Evolutionary conservation across 2,113 vertebrate species (phyloP).

Genomic region (Hassar affinis): DNA sequence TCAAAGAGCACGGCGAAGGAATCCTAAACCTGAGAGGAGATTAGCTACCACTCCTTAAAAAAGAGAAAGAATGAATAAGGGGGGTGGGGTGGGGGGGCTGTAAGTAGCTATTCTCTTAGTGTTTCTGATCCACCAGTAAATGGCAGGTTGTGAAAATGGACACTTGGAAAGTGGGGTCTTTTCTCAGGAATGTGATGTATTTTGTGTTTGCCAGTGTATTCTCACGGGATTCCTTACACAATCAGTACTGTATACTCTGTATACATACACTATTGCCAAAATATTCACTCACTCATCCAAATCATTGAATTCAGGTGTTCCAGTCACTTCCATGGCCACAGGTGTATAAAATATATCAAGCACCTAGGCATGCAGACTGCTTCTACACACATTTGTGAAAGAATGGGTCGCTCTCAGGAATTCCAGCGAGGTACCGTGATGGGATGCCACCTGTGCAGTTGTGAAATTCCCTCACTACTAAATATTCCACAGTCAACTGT

Average conservation of each 20-base stretch:
- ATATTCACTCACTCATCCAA: too few relatives aligned
- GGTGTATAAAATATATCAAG: too few relatives aligned
- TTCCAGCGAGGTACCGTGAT: too few relatives aligned
- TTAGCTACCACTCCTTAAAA: constrained; percentile 68
- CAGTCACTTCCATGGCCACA: too few relatives aligned
- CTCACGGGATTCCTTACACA: not conserved
- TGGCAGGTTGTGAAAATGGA: constrained; percentile 68
- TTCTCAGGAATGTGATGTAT: constrained; percentile 59
- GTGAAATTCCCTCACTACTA: too few relatives aligned
- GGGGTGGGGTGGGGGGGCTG: constrained; percentile 46
- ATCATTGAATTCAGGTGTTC: too few relatives aligned
- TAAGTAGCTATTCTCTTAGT: constrained; percentile 65
- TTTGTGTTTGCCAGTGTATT: constrained; percentile 22
- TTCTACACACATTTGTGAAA: too few relatives aligned
- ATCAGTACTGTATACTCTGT: not conserved
- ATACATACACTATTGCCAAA: too few relatives aligned
- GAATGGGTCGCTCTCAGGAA: too few relatives aligned
- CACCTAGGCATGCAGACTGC: too few relatives aligned
- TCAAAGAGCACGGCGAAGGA: constrained; percentile 69
- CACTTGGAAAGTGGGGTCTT: constrained; percentile 52
- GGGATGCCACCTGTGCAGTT: too few relatives aligned
- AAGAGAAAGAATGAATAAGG: constrained; percentile 51
- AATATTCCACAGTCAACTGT: too few relatives aligned
- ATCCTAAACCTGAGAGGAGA: constrained; percentile 77
- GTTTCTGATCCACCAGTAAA: constrained; percentile 64